phyloP scores from a whole-genome alignment of 2,113 vertebrate genomes.

The Sylvietta virens region DNA sequence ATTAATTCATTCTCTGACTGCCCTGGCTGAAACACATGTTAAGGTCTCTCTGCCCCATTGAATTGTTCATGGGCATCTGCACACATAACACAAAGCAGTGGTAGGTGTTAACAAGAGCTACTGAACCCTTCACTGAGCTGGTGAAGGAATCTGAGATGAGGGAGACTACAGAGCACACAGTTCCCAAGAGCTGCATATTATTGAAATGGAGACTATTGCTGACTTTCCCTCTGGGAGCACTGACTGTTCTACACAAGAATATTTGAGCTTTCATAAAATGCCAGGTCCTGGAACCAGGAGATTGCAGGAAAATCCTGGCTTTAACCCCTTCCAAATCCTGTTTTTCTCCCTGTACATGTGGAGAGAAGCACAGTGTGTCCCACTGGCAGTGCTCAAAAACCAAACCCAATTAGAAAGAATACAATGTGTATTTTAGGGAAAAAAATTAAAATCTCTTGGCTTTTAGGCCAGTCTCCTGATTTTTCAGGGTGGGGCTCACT shows the following conservation, averaged over 20 bases:
- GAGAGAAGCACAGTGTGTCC: not conserved
- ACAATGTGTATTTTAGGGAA: not conserved
- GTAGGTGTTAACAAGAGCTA: not conserved
- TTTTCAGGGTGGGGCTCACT: not conserved
- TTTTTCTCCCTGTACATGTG: not conserved
- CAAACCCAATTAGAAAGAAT: not conserved
- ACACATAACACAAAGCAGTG: not conserved
- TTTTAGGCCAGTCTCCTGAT: not conserved
- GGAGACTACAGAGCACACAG: not conserved
- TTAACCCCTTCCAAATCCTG: conserved; percentile 17
- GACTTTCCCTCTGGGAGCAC: not conserved
- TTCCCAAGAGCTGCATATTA: not conserved
- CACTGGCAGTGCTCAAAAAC: not conserved
- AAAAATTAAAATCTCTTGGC: not conserved
- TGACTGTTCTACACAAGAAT: not conserved
- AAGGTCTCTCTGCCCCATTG: conserved; percentile 32
- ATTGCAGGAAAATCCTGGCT: not conserved
- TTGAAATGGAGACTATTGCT: not conserved
- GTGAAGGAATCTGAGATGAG: not conserved
- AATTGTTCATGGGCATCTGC: not conserved
- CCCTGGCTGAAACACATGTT: not conserved
- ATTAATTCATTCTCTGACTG: not conserved
- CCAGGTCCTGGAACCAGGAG: not conserved
- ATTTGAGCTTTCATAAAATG: conserved; percentile 16
- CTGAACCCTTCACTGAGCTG: not conserved